Conservation (phyloP, 2,797 vertebrate species). For the Protonibea diacanthus region DNA sequence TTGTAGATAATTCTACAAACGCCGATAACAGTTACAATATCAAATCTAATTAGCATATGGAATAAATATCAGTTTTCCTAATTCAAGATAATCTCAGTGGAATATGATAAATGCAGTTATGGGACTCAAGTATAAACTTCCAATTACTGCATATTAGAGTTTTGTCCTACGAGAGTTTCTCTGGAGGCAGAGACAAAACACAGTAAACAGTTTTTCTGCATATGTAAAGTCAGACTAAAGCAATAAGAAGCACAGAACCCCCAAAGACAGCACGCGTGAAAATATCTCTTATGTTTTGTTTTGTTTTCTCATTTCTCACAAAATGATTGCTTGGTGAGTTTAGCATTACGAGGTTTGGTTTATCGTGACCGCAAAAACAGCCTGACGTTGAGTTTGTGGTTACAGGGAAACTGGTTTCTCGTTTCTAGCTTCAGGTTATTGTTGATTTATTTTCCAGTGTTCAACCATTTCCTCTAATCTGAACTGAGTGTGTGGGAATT, state of each 20-base stretch:
- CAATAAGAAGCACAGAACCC: not conserved
- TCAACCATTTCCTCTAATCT: not conserved
- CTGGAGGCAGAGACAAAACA: constrained; percentile 19
- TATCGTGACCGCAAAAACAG: not conserved
- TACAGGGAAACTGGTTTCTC: not conserved
- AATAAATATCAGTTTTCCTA: constrained; percentile 20
- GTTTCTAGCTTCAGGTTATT: not conserved
- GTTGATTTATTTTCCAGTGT: not conserved
- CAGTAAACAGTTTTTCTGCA: not conserved
- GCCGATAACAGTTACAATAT: constrained; percentile 19
- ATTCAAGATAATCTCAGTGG: constrained; percentile 22
- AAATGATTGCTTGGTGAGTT: not conserved
- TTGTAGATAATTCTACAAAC: constrained; percentile 21
- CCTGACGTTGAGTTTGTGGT: not conserved
- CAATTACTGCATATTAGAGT: constrained; percentile 17
- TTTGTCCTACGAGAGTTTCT: constrained; percentile 11
- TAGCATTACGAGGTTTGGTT: not conserved
- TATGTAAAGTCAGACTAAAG: not conserved
- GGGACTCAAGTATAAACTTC: constrained; percentile 16
- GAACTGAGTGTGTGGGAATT: not conserved
- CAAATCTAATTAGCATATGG: constrained; percentile 8
- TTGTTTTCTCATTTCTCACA: not conserved
- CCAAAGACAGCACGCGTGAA: not conserved
- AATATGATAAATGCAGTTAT: constrained; percentile 11
- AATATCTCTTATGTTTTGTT: not conserved